Conservation (phyloP, 1,140 invertebrate species). For the Pollicipes pollicipes region DNA sequence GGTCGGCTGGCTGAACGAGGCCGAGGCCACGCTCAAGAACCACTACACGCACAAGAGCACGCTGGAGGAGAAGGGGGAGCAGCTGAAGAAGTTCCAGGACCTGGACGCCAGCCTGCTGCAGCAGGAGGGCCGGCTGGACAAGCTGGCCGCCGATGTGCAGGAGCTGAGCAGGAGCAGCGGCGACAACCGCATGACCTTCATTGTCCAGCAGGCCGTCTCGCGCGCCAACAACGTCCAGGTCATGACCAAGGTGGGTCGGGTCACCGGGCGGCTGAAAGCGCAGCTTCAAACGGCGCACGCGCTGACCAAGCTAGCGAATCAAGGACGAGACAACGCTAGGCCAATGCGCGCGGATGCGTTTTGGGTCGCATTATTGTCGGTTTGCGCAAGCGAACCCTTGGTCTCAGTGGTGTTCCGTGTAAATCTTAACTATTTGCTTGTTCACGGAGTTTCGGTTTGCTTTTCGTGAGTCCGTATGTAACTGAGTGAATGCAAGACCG, state of each 20-base stretch:
- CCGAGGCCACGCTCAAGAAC: slow-evolving; percentile 70
- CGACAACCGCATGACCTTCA: slow-evolving; percentile 74
- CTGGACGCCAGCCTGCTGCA: slow-evolving; percentile 42
- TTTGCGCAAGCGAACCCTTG: too few species aligned
- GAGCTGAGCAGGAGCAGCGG: slow-evolving; percentile 66
- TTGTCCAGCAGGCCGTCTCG: slow-evolving; percentile 76
- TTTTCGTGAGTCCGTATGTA: too few species aligned
- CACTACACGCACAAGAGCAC: slow-evolving; percentile 56
- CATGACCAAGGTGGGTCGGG: slow-evolving; percentile 59
- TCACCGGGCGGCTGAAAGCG: neutral
- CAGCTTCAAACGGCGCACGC: slow-evolving; percentile 4
- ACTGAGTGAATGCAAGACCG: too few species aligned
- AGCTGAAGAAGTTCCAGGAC: slow-evolving; percentile 77
- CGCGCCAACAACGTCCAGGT: slow-evolving; percentile 77
- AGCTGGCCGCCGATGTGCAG: slow-evolving; percentile 68
- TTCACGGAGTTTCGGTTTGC: too few species aligned
- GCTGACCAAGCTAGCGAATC: too few species aligned
- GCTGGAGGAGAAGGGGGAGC: slow-evolving; percentile 75
- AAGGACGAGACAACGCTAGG: too few species aligned
- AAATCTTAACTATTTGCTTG: too few species aligned
- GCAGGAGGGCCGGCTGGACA: slow-evolving; percentile 71
- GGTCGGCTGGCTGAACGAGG: slow-evolving; percentile 62
- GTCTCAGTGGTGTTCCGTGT: too few species aligned
- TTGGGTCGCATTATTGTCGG: too few species aligned
- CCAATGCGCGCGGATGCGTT: too few species aligned